Evolutionary conservation across 2,113 vertebrate genomes (phyloP).

Genomic region (Sinocyclocheilus anshuiensis): DNA sequence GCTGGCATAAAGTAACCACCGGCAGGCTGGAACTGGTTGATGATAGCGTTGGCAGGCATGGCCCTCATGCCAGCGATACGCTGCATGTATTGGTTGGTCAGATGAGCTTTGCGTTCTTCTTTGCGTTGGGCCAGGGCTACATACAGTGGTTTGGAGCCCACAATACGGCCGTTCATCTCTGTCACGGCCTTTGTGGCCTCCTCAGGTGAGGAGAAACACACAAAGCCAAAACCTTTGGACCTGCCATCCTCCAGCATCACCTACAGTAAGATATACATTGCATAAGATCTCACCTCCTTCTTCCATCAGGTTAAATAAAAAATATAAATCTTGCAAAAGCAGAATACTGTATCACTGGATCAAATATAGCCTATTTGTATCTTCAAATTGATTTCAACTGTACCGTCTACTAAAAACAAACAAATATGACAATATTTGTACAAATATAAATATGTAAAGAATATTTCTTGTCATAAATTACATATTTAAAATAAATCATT

Average conservation of each 20-base stretch:
- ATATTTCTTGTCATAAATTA: background rate
- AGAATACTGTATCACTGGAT: background rate
- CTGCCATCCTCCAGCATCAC: slow-evolving; percentile 98
- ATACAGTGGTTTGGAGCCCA: slow-evolving; percentile 95
- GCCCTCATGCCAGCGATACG: slow-evolving; percentile 97
- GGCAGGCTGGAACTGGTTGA: slow-evolving; percentile 97
- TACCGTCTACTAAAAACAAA: background rate
- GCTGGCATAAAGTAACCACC: slow-evolving; percentile 98
- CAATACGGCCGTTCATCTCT: slow-evolving; percentile 98
- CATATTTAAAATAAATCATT: background rate
- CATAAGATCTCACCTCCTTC: background rate
- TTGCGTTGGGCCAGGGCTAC: slow-evolving; percentile 97
- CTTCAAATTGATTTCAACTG: background rate
- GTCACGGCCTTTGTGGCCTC: slow-evolving; percentile 98
- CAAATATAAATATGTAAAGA: background rate
- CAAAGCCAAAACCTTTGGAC: slow-evolving; percentile 98
- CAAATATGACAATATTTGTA: background rate
- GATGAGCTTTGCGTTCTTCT: slow-evolving; percentile 95
- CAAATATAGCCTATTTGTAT: background rate
- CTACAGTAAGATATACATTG: slow-evolving; percentile 66
- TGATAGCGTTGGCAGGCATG: slow-evolving; percentile 94
- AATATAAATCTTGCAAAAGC: slow-evolving; percentile 1
- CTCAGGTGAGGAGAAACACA: slow-evolving; percentile 98
- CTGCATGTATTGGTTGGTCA: slow-evolving; percentile 99
- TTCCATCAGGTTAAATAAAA: background rate